Evolutionary conservation across 2,888 invertebrate genomes (phyloP).

Genomic region (Drosophila pegasa): DNA sequence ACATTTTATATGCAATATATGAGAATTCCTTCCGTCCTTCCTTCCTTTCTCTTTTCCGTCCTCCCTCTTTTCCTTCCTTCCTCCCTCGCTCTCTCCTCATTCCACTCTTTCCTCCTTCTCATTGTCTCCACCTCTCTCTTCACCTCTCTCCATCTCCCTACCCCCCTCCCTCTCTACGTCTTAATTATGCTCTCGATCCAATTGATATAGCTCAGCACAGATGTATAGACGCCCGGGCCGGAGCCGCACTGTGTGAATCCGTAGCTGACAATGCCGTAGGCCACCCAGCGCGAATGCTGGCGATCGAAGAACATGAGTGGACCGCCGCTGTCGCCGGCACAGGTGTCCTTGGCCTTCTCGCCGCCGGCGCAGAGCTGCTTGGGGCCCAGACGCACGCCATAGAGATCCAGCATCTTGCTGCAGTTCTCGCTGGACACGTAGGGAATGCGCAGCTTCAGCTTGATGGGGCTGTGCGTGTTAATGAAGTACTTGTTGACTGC

Average conservation of each 20-base stretch:
- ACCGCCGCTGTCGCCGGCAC: conserved; percentile 89
- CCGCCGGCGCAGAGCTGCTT: conserved; percentile 91
- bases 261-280: conserved; percentile 89
- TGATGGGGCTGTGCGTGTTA: conserved; percentile 86
- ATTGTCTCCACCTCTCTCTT: background rate
- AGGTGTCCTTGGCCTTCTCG: conserved; percentile 88
- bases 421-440: conserved; percentile 87
- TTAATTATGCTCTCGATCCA: conserved; percentile 86
- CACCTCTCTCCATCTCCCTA: background rate
- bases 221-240: conserved; percentile 90
- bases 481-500: conserved; percentile 83
- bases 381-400: conserved; percentile 86
- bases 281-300: conserved; percentile 86
- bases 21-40: too few species aligned
- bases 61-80: background rate
- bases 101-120: background rate
- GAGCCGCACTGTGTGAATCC: conserved; percentile 88
- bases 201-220: conserved; percentile 79
- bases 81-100: too few species aligned
- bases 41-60: background rate
- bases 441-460: conserved; percentile 88
- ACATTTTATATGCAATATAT: too few species aligned
- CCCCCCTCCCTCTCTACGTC: conserved; percentile 1
- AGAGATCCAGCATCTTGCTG: conserved; percentile 85
- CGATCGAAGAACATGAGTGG: conserved; percentile 88